Base-by-base conservation (phyloP, 2,888 invertebrate species). In the Bimastos eiseni region DNA sequence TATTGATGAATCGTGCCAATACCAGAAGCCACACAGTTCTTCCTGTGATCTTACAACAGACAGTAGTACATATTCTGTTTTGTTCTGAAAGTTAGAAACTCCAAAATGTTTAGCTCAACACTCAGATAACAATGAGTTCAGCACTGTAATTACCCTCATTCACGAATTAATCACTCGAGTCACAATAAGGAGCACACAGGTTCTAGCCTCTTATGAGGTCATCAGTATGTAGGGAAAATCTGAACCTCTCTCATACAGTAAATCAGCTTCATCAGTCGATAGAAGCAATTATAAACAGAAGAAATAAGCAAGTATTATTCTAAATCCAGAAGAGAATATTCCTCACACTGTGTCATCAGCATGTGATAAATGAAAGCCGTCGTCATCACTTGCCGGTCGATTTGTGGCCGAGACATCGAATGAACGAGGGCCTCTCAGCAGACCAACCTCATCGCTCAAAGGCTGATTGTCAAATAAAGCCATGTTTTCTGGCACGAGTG, bases 401-500 rank as follows among this genome's bases (percentile, higher is more conserved):
- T 8, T 30, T 70, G 70, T 8, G n/a, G 30, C 30, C n/a, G 70
- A 70, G 4, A 30, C 30, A 55, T 55, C 55, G 24, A 55, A 55
- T 4, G 70, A 8, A 30, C 3, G 30, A n/a, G 70, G n/a, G 70
- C 70, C 17, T 70, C 70, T 70, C 70, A 70, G 70, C n/a, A 70
- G 70, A 70, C 70, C n/a, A n/a, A n/a, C 30, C n/a, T 70, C 70
- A 70, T 70, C 30, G 70, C 70, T 49, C 21, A 49, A 4, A 0
- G 49, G 49, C 49, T 49, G 49, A 49, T 49, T 70, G n/a, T 70
- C 70, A n/a, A 70, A 70, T 8, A 70, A n/a, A 70, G 70, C 70
- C 70, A 70, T 70, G 70, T 86, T 86, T 86, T 37, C 37, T 86
- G 86, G 86, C 36, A 36, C 86, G 36, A 24, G 86, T 86, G 86